Base-by-base conservation (phyloP, 2,888 invertebrate genomes). In the Ceriagrion tenellum region DNA sequence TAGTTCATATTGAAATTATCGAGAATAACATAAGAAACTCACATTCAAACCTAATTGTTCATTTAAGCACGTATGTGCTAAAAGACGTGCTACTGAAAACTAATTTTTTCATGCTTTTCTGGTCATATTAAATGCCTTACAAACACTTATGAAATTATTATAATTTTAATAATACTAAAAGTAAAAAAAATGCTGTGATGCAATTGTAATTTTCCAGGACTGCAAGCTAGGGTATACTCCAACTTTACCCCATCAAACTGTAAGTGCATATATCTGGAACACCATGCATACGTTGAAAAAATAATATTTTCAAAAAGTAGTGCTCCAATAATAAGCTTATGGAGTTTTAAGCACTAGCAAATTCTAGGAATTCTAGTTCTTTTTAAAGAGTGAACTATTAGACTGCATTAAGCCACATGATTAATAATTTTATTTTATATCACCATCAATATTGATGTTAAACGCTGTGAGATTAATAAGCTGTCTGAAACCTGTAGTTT, bases 301-400 rank as follows among this genome's bases (percentile, higher is more conserved):
- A 81, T 35, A 35, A 81, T 35, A 8, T 81, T 30, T 81, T 35
- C 35, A 18, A 69, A 69, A 35, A 81, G 30, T 81, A 35, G 81
- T 81, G 81, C 81, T 81, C 81, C 81, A 30, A 81, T 81, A 81
- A 81, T 35, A 81, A 81, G 81, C 81, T 81, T 81, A 81, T 47
- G 47, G 47, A n/a, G 69, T 26, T 69, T 20, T 35, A 81, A 81
- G 81, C 81, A 81, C 16, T 81, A 40, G 47, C 55, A 47, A 55
- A 89, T 89, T 55, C 47, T 55, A 89, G 55, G n/a, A 88, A 47
- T 47, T 47, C 47, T 47, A 47, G 8, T 47, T 47, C 47, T 47
- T 47, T 47, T 8, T 10, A 47, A n/a, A 26, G 26, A 55, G 26
- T n/a, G 55, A 89, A 20, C 55, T 89, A 89, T 89, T 2, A 89